Evolutionary conservation across 2,888 invertebrate species (phyloP), one percentile per base, ranked within the genome.

Genomic region (Caenorhabditis zanzibari): DNA sequence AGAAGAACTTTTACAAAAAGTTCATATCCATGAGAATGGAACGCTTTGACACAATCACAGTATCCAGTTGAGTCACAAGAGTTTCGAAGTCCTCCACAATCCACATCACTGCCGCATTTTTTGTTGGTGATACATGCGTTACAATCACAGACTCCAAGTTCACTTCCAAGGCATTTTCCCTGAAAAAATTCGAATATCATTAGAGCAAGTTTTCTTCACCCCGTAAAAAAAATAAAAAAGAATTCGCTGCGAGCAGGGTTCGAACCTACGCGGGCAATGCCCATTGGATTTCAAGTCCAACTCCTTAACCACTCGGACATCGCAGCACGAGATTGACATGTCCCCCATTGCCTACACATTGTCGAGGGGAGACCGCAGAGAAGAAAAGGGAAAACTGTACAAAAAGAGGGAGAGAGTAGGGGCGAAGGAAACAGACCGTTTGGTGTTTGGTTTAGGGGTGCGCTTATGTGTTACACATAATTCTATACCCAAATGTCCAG

Each of bases 211-310:
- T n/a, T n/a, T n/a, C n/a, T n/a, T n/a, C n/a, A n/a, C n/a, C n/a
- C n/a, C n/a, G n/a, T n/a, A n/a, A n/a, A 56, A 44, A 2, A 1
- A 9, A 0, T 5, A 71, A 58, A 44, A 71, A 56, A 71, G 32
- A 41, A 86, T 88, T 84, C 90, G 90, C 90, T 89, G 89, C 92
- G 92, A 94, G 94, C 94, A 94, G 94, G 94, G 94, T 94, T 94
- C 94, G 94, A 94, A 94, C 94, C 94, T 94, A 94, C 94, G 94
- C 94, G 94, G 94, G 94, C 93, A 94, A 90, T 93, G 93, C 94
- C 94, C 94, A 94, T 94, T 94, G 93, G 94, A 94, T 94, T 94
- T 94, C 94, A 93, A 94, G 94, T 94, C 94, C 93, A 94, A 94
- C 94, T 94, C 94, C 94, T 94, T 94, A 94, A 94, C 94, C 94